Base-by-base conservation (phyloP, 2,888 invertebrate genomes). In the Ephialtes manifestator region DNA sequence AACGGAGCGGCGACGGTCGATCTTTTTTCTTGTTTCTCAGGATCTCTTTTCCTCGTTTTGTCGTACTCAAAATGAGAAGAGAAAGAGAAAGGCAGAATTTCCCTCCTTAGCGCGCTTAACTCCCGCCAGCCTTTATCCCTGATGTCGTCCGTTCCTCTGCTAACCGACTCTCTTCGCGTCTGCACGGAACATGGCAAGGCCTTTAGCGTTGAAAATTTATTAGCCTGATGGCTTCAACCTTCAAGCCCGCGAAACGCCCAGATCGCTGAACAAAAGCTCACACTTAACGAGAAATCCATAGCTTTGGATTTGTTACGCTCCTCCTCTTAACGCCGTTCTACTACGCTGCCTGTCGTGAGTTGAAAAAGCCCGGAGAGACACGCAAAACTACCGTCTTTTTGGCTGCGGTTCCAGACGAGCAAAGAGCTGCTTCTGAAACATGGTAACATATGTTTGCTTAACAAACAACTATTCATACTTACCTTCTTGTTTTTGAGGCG, bases 171-270 rank as follows among this genome's bases (percentile, higher is more conserved):
- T 60, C 70, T 60, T 80, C 83, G 72, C 81, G 72, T 79, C 87
- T 87, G 85, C 84, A 75, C 48, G 60, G 81, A 83, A 86, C 84
- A 83, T 68, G 67, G 60, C 78, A 77, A 76, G 82, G 83, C 87
- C 84, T 86, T 83, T 78, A 81, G 84, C 80, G 84, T 84, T 67
- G 86, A 86, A 86, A 87, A 87, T 87, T 87, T 87, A 87, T 86
- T 84, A 83, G 79, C 84, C 76, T 72, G 65, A 75, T 79, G 79
- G 84, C 79, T 81, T 79, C 84, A 71, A 76, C 81, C 71, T 53
- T 77, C 72, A 20, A 43, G 31, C 68, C 10, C 81, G 24, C 46
- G 46, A 31, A 68, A 77, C 31, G 72, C 86, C 72, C 74, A 84
- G 76, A 84, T 86, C 84, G 84, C 81, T 83, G 87, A 86, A 86